Evolutionary conservation across 2,797 vertebrate genomes (phyloP), one percentile per base, ranked within the genome.

Genomic region (Silurus lanzhouensis): DNA sequence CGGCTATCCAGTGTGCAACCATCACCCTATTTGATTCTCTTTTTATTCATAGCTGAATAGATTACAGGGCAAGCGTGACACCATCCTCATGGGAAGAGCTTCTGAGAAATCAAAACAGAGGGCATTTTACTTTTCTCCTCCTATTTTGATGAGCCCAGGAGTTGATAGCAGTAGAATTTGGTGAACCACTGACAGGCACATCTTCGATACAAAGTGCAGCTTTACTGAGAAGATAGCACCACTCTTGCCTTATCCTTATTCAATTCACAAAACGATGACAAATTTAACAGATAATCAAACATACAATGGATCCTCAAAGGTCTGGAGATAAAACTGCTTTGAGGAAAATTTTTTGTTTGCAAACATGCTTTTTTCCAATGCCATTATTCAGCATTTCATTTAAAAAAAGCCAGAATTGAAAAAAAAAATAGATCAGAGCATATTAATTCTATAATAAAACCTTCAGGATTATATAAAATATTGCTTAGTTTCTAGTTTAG

Each of bases 301-400:
- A 85, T 84, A 89, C 89, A 91, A 91, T 64, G 88, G 88, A 90
- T 91, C 88, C 85, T 88, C 83, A 84, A 52, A 72, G 87, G 86
- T 92, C 88, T 91, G 91, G 90, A 89, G 90, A 84, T 91, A 87
- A 91, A 93, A 91, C 86, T 89, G 92, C 90, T 92, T 70, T 90
- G 91, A 17, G 92, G 92, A 92, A 94, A 94, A 94, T 92, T 92
- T 90, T 91, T 92, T 93, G 93, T 93, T 94, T 94, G 94, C 38
- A 38, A 38, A 38, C 38, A 94, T 93, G 93, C 93, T 68, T 81
- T 20, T 25, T 27, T 19, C 66, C 3, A 48, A 27, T 20, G 25
- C 2, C 5, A 12, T 66, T 9, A 8, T 46, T 48, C 14, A 80
- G 3, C 60, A 14, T 14, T 79, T 79, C 12, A 63, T 63, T 63